These are phyloP conservation scores for Agapornis canus DNA, from an alignment of 2,797 vertebrate species.

Conservation along the genomic window DNA sequence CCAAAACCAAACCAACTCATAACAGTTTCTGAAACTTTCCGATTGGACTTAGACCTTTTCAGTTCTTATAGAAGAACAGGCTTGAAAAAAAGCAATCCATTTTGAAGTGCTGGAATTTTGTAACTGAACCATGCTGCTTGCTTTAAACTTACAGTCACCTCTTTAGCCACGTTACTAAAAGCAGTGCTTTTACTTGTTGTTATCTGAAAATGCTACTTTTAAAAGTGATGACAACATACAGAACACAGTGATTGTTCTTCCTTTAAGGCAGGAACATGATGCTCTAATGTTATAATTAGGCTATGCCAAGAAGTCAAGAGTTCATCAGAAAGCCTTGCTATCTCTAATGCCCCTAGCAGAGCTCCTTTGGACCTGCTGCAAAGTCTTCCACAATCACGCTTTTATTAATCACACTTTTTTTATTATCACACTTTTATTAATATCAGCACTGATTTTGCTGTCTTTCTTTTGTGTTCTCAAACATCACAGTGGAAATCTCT, in stretches of 20 bases:
- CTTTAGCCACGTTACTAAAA: not conserved
- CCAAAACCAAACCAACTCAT: fast-evolving
- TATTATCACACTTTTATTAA: not conserved
- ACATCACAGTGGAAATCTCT: not conserved
- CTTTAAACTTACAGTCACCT: not conserved
- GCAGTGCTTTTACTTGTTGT: not conserved
- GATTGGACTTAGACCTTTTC: not conserved
- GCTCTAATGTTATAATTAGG: not conserved
- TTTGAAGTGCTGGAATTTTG: not conserved
- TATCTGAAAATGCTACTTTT: not conserved
- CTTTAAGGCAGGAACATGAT: not conserved
- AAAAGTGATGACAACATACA: not conserved
- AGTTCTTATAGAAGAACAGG: not conserved
- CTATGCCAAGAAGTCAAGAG: not conserved
- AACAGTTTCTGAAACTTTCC: not conserved
- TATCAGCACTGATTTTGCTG: not conserved
- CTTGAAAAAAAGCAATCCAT: not conserved
- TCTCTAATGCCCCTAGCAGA: not conserved
- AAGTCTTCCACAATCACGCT: not conserved
- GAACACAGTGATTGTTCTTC: not conserved
- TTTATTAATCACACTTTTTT: not conserved
- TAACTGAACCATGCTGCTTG: not conserved
- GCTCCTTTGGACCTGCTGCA: not conserved
- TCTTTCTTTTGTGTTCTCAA: not conserved
- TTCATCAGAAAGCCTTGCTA: not conserved